A percentile compares a stretch with the other conserved stretches of the same genome.
Conservation (phyloP, 2,113 vertebrate genomes). For the Penelope pileata region DNA sequence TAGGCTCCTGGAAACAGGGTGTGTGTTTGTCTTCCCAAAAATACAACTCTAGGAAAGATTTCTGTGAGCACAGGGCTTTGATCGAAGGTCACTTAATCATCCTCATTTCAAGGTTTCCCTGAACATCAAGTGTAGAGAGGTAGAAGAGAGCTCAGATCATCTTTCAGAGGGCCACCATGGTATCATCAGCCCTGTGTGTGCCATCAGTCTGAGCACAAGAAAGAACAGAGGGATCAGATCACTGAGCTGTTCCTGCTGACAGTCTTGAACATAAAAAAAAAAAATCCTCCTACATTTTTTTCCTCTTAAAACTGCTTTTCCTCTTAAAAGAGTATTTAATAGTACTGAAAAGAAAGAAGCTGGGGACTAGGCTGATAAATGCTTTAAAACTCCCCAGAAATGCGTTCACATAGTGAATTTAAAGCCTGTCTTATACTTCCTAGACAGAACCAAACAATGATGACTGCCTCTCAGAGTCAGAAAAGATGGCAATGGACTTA, state of each 20-base stretch:
- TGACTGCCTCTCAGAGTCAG: conserved; percentile 76
- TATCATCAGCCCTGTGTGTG: not conserved
- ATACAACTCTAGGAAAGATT: not conserved
- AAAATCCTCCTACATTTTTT: not conserved
- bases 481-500: conserved; percentile 79
- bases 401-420: not conserved
- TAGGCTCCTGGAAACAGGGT: not conserved
- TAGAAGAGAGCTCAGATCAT: not conserved
- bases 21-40: not conserved
- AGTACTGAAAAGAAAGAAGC: not conserved
- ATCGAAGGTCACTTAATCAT: not conserved
- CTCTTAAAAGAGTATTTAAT: not conserved
- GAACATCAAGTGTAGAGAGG: not conserved
- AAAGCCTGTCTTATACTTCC: conserved; percentile 10
- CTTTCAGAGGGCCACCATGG: not conserved
- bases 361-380: not conserved
- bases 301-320: not conserved
- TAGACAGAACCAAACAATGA: conserved; percentile 81
- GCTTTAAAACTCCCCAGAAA: not conserved
- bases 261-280: not conserved
- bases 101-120: not conserved
- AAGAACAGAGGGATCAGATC: not conserved
- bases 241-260: not conserved
- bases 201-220: not conserved
- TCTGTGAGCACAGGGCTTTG: not conserved